Base-by-base conservation (phyloP, 2,888 invertebrate genomes). In the Macaria liturata region DNA sequence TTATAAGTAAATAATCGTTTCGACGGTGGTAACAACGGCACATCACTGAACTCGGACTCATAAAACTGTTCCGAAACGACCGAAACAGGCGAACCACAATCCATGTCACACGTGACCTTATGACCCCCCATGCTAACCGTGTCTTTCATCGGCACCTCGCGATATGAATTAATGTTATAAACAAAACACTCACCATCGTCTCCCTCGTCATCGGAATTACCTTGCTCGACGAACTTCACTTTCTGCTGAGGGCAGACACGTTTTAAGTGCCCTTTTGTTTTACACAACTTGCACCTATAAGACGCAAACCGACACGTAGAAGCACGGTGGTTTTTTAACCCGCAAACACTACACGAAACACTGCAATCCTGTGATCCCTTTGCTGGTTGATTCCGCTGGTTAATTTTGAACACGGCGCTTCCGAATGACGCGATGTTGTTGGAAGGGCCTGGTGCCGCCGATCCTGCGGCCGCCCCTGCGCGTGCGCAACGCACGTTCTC, bases 401-500 rank as follows among this genome's bases (percentile, higher is more conserved):
- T 30, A 20, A 44, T 44, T 20, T 44, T 44, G 44, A 9, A 44
- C 20, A 44, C 44, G 44, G 20, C 20, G 30, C 20, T 7, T 5
- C 4, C 44, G 9, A 5, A 3, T 3, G 44, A 3, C 20, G 20
- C 4, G 20, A 4, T 20, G 44, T 9, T 20, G 44, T 3, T 3
- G 44, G 44, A 9, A 9, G 44, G 20, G 3, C 3, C 9, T 44
- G 9, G 44, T n/a, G n/a, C n/a, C n/a, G n/a, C n/a, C n/a, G n/a
- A n/a, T 4, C 20, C 44, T 3, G 50, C 50, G 4, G 44, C 50
- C 3, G 50, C 30, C 9, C 52, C 45, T 8, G 57, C 55, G 39
- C 70, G 67, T 7, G 71, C 72, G 52, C 69, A 54, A 7, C 62
- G 54, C 4, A 68, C 49, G 49, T 59, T 67, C 52, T 70, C 68